phyloP scores from a whole-genome alignment of 2,113 vertebrate species.

The Chaetorhynchus papuensis region DNA sequence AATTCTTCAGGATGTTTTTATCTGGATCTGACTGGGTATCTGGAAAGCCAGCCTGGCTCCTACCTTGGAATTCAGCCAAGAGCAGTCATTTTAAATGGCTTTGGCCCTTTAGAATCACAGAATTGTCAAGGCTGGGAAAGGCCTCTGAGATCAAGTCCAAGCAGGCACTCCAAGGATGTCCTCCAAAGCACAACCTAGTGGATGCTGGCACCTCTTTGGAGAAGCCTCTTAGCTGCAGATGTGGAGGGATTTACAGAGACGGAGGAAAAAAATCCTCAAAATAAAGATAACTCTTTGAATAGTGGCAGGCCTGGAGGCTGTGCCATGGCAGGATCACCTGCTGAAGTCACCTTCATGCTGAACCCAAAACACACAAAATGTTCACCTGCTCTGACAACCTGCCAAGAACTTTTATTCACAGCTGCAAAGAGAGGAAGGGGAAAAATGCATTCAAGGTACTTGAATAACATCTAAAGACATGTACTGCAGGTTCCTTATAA shows the following conservation, averaged over 20 bases:
- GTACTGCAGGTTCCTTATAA: neutral
- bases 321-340: fast-evolving
- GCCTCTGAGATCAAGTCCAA: neutral
- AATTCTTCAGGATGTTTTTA: neutral
- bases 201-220: neutral
- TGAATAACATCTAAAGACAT: neutral
- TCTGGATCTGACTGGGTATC: neutral
- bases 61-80: neutral
- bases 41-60: neutral
- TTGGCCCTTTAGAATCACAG: neutral
- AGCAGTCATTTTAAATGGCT: neutral
- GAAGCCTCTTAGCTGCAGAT: neutral
- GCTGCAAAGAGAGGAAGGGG: neutral
- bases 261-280: neutral
- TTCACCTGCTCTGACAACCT: neutral
- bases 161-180: no score
- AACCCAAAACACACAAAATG: neutral
- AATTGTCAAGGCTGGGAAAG: neutral
- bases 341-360: neutral
- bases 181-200: neutral
- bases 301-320: neutral
- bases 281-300: neutral
- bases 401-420: neutral
- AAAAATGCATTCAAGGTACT: neutral
- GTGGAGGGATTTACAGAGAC: no score